These are phyloP conservation scores for Tachysurus vachellii DNA, from an alignment of 2,113 vertebrate genomes.

Conservation along the genomic window DNA sequence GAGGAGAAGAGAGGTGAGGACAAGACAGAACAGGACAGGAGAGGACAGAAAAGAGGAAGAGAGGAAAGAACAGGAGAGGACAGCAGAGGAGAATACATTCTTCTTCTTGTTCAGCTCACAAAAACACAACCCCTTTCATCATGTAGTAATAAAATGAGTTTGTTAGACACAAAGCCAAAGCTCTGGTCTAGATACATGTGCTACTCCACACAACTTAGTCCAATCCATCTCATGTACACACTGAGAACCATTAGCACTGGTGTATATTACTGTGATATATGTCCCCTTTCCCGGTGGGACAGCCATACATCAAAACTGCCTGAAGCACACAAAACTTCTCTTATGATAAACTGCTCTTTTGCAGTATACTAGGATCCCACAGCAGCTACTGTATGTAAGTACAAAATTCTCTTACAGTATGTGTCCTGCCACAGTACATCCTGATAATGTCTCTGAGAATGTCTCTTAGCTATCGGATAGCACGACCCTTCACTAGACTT, in stretches of 20 bases:
- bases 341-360: slow-evolving; percentile 75
- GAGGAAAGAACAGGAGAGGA: too few relatives aligned
- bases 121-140: slow-evolving; percentile 6
- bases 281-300: slow-evolving; percentile 74
- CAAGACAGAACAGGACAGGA: neutral
- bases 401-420: neutral
- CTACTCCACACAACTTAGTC: slow-evolving; percentile 31
- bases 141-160: neutral
- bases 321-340: slow-evolving; percentile 68
- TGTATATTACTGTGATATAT: slow-evolving; percentile 85
- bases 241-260: slow-evolving; percentile 79
- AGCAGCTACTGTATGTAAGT: neutral
- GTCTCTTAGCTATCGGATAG: neutral
- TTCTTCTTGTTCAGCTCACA: slow-evolving; percentile 5
- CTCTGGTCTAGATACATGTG: slow-evolving; percentile 1
- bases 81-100: neutral
- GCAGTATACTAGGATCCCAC: neutral
- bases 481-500: neutral
- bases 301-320: slow-evolving; percentile 82
- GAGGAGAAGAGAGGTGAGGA: neutral
- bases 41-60: too few relatives aligned
- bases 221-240: slow-evolving; percentile 76
- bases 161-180: neutral
- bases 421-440: neutral
- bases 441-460: neutral